Evolutionary conservation across 1,140 invertebrate genomes (phyloP), one percentile per base, ranked within the genome.

Genomic region (Apis cerana): DNA sequence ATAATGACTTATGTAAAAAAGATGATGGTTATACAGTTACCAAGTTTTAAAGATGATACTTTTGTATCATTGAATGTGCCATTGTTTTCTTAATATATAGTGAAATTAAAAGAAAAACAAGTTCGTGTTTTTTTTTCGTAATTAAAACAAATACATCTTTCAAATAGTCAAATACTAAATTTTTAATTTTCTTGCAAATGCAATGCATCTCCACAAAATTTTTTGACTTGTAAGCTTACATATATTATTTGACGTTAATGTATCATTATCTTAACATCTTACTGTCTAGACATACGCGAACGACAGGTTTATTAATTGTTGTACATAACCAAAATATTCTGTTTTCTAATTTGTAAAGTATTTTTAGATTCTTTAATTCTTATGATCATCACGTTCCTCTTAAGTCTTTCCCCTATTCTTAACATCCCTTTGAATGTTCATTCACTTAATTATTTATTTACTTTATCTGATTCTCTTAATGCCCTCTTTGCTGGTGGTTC

Each of bases 291-390:
- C 91, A 92, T 92, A 92, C 90, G 91, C 88, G 90, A 93, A 91
- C 90, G 91, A 93, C 89, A 92, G 83, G 88, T 93, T 89, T 92
- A 92, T 91, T 90, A 92, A 92, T 91, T 91, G 90, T 93, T 93
- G 90, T 93, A 91, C 87, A 93, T 92, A 93, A 93, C 80, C 91
- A 93, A 93, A 93, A 93, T 93, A 93, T 93, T 93, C 91, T 93
- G 92, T 93, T 91, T 91, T 91, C 89, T 93, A 92, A 91, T 93
- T 92, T 92, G 83, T 92, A 89, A 92, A 90, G 85, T 92, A 88
- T 92, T 87, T 91, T 89, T 89, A 87, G 79, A 85, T 89, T 86
- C 83, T 85, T 86, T 86, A 86, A 86, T 85, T 85, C 75, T 80
- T 84, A 82, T 87, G 80, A 86, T 92, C 80, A 87, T 85, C 83